Base-by-base conservation (phyloP, 2,113 vertebrate species). In the Trematocara unimaculatum region DNA sequence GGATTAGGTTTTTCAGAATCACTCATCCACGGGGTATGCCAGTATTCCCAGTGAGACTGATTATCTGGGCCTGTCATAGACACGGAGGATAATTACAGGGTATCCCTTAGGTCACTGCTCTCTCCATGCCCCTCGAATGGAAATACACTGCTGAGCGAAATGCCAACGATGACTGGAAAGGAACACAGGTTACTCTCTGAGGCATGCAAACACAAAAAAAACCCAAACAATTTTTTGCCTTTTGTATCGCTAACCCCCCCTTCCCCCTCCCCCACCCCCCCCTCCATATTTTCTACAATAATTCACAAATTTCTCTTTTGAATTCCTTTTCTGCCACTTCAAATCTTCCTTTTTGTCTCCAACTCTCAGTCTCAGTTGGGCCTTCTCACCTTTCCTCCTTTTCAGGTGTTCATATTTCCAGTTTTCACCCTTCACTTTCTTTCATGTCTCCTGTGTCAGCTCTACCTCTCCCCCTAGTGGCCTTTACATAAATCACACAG, bases 1-100 rank as follows among this genome's bases (percentile, higher is more conserved):
- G 92, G 93, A 94, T 94, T 93, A 94, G 92, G 90, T 77, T 92
- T 93, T 87, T 92, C 84, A 92, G 87, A 93, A 83, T 93, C 90
- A 92, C 90, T 91, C 29, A 88, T 89, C 92, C 93, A 93, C 91
- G 92, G 95, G 94, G 94, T 93, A 88, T 82, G 64, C 91, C 91
- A 92, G 94, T 94, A 96, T 95, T 96, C 95, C 95, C 95, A 95
- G 93, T 92, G 95, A 96, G 95, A 96, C 95, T 96, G 95, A 96
- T 96, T 96, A 96, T 96, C 94, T 64, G 35, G 89, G 91, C 91
- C 95, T 94, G 94, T 96, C 95, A 92, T 93, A 95, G 89, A 94
- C 94, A 93, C 90, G 88, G 26, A 91, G 93, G 94, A 95, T 95
- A 95, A 96, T 96, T 95, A 95, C 91, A 83, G 95, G 94, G 92